Evolutionary conservation across 2,113 vertebrate species (phyloP), one percentile per base, ranked within the genome.

Genomic region (Himantopus leucocephalus): DNA sequence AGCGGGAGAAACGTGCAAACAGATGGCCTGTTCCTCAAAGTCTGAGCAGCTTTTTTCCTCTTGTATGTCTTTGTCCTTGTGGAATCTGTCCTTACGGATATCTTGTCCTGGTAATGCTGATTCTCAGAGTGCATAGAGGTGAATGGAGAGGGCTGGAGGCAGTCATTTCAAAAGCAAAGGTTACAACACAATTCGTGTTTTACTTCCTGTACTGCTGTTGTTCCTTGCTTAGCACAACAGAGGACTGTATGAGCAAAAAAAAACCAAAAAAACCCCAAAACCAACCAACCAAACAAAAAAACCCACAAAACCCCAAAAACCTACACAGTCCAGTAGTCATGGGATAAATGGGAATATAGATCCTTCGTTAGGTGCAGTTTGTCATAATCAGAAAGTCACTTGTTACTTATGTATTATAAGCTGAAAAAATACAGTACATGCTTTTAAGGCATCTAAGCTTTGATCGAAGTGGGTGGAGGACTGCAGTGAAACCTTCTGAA

Each of bases 1-100:
- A 80, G 72, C 85, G 70, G 73, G 74, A 80, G 34, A 45, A 94
- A 52, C 81, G 75, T 52, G 32, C 47, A 53, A 87, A 81, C 95
- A 96, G 95, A 91, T 95, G 90, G 82, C 24, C 59, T 64, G 63
- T 30, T 88, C 78, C 56, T 85, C 43, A 26, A 53, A 79, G 34
- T 23, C 53, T 66, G 63, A 92, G 85, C 82, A 83, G 88, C 22
- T 15, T 48, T 88, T 75, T 83, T 70, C 37, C 30, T 79, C 59
- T 24, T n/a, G 22, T 39, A 24, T 53, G 26, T 75, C 67, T 48
- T 52, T 70, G 80, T 77, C 67, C n/a, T 78, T 78, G 58, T 4
- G 5, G 55, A 53, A 56, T 58, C 24, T 60, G 60, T 63, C 52
- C 70, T 63, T 68, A 12, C 0, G 2, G 41, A 11, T 74, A 4